Percentiles rank a stretch among this genome's conserved stretches.
phyloP scores from a whole-genome alignment of 2,888 invertebrate species.

The Cybosia mesomella region DNA sequence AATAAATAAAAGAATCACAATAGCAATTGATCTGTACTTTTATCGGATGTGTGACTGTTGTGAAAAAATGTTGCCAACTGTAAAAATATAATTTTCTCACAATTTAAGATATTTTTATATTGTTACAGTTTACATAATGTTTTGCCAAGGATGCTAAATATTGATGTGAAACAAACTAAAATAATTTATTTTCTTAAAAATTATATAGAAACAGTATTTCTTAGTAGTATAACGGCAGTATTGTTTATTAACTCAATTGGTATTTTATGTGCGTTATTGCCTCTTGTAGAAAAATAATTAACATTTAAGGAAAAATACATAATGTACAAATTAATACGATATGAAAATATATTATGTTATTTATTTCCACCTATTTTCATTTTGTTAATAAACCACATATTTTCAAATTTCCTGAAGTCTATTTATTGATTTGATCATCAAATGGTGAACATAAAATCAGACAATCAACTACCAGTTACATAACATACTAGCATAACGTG shows the following conservation, averaged over 20 bases:
- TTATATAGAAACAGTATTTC: conserved; percentile 36
- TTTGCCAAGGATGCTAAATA: conserved; percentile 21
- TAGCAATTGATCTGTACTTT: neutral
- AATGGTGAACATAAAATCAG: neutral
- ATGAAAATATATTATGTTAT: conserved; percentile 84
- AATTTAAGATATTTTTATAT: conserved; percentile 6
- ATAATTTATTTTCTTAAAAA: conserved; percentile 28
- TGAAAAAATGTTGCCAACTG: neutral
- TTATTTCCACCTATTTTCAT: conserved; percentile 83
- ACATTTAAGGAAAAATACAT: conserved; percentile 74
- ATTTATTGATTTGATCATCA: conserved; percentile 29
- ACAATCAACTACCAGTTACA: too few species aligned
- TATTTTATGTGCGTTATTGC: conserved; percentile 78
- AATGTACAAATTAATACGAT: conserved; percentile 86
- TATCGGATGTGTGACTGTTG: neutral
- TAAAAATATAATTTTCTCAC: conserved; percentile 3
- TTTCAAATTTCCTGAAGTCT: conserved; percentile 61
- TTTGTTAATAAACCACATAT: conserved; percentile 82
- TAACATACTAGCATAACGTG: too few species aligned
- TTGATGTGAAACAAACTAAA: conserved; percentile 34
- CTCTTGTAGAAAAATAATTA: conserved; percentile 73
- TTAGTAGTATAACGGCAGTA: conserved; percentile 56
- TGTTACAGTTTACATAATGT: conserved; percentile 37
- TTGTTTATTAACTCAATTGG: conserved; percentile 68
- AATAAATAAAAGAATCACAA: neutral